Evolutionary conservation across 2,888 invertebrate genomes (phyloP).

Genomic region (Glyphotaelius pellucidus): DNA sequence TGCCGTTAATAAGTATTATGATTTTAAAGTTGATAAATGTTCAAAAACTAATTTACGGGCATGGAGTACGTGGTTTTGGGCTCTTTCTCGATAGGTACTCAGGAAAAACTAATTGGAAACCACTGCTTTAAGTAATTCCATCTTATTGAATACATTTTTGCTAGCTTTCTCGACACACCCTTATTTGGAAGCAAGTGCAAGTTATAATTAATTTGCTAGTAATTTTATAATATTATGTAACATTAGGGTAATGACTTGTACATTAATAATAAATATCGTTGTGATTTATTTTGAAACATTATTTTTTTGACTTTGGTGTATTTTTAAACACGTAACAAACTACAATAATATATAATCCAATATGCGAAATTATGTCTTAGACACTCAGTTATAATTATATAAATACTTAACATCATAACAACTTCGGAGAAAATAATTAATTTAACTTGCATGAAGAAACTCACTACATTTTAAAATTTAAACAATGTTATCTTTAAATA

Average conservation of each 20-base stretch:
- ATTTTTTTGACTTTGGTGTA: background rate
- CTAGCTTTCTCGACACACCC: conserved; percentile 12
- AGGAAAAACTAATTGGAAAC: too few species aligned
- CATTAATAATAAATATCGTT: conserved; percentile 34
- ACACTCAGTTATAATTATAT: conserved; percentile 7
- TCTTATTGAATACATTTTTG: background rate
- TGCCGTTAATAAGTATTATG: too few species aligned
- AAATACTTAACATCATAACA: background rate
- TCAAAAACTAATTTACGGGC: too few species aligned
- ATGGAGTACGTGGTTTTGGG: too few species aligned
- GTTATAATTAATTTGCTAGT: conserved; percentile 7
- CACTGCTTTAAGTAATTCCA: background rate
- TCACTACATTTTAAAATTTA: background rate
- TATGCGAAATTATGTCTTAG: background rate
- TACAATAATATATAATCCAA: background rate
- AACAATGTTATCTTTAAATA: too few species aligned
- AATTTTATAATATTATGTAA: conserved; percentile 11
- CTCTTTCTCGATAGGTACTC: too few species aligned
- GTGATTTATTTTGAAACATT: background rate
- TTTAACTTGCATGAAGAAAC: background rate
- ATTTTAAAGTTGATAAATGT: too few species aligned
- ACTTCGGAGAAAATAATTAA: conserved; percentile 8
- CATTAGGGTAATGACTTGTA: conserved; percentile 9
- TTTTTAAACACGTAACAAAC: conserved; percentile 33
- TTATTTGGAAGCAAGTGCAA: conserved; percentile 42